Conservation (phyloP, 2,113 vertebrate genomes). For the Paradisaea rubra region DNA sequence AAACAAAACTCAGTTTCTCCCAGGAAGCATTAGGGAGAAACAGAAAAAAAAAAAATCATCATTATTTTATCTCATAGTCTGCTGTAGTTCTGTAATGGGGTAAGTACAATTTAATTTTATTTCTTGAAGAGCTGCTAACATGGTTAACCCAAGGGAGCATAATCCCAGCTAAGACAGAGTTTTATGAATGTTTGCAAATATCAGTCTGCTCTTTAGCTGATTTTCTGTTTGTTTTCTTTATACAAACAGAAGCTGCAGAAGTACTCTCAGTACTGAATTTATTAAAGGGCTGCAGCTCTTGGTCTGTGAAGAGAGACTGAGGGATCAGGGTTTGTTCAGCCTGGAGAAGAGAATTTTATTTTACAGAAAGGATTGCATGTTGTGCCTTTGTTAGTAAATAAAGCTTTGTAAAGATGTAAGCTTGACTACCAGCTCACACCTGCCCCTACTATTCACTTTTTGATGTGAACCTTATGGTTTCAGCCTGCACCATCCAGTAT, state of each 20-base stretch:
- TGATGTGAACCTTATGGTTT: background rate
- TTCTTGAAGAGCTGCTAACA: background rate
- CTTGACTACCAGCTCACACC: background rate
- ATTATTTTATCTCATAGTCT: background rate
- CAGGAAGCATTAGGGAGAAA: background rate
- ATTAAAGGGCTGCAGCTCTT: background rate
- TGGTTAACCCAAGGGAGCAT: background rate
- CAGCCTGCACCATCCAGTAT: background rate
- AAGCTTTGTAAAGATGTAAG: background rate
- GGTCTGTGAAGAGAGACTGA: background rate
- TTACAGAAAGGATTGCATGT: background rate
- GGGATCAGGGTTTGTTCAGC: background rate
- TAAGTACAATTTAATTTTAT: background rate
- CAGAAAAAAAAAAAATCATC: background rate
- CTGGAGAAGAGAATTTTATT: background rate
- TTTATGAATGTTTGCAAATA: background rate
- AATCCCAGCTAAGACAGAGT: background rate
- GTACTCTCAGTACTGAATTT: background rate
- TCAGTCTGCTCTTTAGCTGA: background rate
- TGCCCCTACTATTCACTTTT: background rate
- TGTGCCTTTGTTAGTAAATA: background rate
- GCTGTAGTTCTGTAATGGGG: background rate
- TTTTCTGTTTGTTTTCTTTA: background rate
- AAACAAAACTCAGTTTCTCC: background rate
- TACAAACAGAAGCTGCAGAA: background rate